Evolutionary conservation across 2,888 invertebrate species (phyloP).

Genomic region (Lepidochrysops patricia): DNA sequence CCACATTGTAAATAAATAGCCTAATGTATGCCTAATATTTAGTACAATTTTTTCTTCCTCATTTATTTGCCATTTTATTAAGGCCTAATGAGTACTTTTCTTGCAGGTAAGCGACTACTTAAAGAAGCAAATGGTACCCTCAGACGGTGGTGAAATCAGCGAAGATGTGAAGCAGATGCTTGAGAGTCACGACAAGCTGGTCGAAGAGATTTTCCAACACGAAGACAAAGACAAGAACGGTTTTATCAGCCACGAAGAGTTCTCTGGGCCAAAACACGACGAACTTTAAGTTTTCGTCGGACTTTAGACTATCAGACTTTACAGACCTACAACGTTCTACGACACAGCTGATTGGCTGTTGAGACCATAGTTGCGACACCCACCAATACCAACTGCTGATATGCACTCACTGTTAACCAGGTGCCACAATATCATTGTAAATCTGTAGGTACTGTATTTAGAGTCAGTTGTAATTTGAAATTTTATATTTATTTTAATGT

Average conservation of each 20-base stretch:
- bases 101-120: slow-evolving; percentile 91
- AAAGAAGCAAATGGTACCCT: slow-evolving; percentile 91
- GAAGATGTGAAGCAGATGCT: slow-evolving; percentile 89
- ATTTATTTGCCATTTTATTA: no score
- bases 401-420: no score
- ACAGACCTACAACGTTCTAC: no score
- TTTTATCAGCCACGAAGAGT: slow-evolving; percentile 95
- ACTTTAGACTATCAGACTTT: no score
- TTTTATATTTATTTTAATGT: slow-evolving; percentile 7
- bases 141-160: slow-evolving; percentile 81
- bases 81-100: no score
- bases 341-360: no score
- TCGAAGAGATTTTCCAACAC: slow-evolving; percentile 97
- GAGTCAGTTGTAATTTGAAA: slow-evolving; percentile 16
- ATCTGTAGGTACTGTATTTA: no score
- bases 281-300: slow-evolving; percentile 81
- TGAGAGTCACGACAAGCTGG: slow-evolving; percentile 92
- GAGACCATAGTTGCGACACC: no score
- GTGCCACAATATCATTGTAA: no score
- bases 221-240: slow-evolving; percentile 98
- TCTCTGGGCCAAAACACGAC: slow-evolving; percentile 97
- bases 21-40: no score
- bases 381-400: no score
- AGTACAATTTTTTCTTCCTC: not conserved
- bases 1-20: no score